Conservation (phyloP, 2,113 vertebrate genomes). For the Acinonyx jubatus region DNA sequence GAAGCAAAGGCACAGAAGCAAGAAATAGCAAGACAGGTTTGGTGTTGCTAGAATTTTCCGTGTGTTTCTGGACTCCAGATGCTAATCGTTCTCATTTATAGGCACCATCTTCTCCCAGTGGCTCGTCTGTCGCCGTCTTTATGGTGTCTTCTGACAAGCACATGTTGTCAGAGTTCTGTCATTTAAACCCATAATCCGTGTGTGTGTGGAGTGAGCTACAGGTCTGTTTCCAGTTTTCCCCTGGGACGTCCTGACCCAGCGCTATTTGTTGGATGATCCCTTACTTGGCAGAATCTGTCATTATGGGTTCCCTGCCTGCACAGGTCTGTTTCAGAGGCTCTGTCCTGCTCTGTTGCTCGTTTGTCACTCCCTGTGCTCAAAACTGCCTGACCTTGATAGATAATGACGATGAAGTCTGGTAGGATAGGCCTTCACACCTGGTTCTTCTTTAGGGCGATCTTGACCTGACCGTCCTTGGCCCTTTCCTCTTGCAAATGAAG, state of each 20-base stretch:
- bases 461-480: too few relatives aligned
- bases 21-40: neutral
- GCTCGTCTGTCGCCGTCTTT: neutral
- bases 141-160: neutral
- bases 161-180: accelerated
- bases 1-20: neutral
- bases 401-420: accelerated
- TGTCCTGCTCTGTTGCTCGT: too few relatives aligned
- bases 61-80: neutral
- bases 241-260: neutral
- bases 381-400: neutral
- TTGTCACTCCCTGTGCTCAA: too few relatives aligned
- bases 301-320: accelerated
- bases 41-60: neutral
- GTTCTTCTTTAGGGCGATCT: neutral
- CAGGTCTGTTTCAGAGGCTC: neutral
- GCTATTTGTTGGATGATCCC: neutral
- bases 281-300: neutral
- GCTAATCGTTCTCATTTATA: too few relatives aligned
- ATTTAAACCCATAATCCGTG: neutral
- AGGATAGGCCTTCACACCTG: neutral
- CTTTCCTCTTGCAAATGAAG: neutral
- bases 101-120: neutral
- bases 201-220: neutral
- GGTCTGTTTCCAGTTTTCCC: too few relatives aligned